Base-by-base conservation (phyloP, 2,797 vertebrate genomes). In the Arctocebus calabarensis region DNA sequence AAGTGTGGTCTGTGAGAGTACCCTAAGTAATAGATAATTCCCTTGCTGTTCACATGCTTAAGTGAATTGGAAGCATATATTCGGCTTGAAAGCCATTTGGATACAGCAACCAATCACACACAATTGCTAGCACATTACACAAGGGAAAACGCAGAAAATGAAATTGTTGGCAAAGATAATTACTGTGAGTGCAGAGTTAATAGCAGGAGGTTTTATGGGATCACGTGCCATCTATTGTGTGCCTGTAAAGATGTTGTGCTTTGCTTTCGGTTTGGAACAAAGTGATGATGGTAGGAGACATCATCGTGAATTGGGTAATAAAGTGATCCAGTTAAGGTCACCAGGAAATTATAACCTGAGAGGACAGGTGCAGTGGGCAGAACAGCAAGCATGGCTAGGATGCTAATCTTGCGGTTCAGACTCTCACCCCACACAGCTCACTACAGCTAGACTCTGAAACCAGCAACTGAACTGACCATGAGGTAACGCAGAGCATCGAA, bases 41-140 rank as follows among this genome's bases (percentile, higher is more conserved):
- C 32, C 77, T 25, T 25, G 70, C 52, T 77, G 75, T 52, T 37
- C 64, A 83, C 87, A 61, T 85, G n/a, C 81, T 73, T 91, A 82
- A 96, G 81, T 88, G 71, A 94, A 95, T 93, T 82, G 78, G 81
- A 84, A 64, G 84, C 40, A 64, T 40, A 55, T 68, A 93, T 62
- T 91, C 79, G 73, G 75, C 29, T 75, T 88, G 90, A 97, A 96
- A 92, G 73, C 87, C 73, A 88, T 93, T 97, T 93, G 62, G 77
- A 71, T 43, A 32, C 27, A 79, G 37, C 34, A 93, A 64, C 78
- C 20, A 85, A n/a, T 12, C 77, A 75, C 68, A 85, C 19, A 37
- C 77, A 88, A 59, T 27, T 68, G 57, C 71, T 74, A 85, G 52
- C 37, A 78, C 20, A 93, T 68, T 84, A 82, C 90, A 81, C 59